Evolutionary conservation across 37 sponge, comb jelly and placozoan species (phyloP), one percentile per base, ranked within the genome.

Genomic region (Haliclona indistincta): DNA sequence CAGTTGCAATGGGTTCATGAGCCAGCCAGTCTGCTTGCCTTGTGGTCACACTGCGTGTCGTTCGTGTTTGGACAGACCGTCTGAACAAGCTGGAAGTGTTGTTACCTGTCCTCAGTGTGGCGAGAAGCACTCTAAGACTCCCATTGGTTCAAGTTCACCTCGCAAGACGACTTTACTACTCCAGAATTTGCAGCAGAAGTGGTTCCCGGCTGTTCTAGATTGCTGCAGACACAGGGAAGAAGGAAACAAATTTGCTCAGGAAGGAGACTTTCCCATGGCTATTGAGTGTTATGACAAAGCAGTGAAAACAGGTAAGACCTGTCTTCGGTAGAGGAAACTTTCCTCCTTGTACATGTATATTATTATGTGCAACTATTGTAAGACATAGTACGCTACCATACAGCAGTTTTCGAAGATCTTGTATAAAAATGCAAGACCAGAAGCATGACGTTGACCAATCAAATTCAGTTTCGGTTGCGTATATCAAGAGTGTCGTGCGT

Each of bases 11-110:
- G 84, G 85, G 0, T 64, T 84, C 55, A 84, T 89, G 77, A 62
- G 70, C 0, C 72, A 80, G 22, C 85, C 90, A 13, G 77, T 84
- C 15, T 89, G 90, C 39, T 49, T 89, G 34, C 90, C 90, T 5
- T 89, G 90, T 75, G 90, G 90, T 2, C 90, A 89, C 67, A 84
- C 85, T 0, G 33, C 70, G 36, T 89, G 90, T 58, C 80, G 60
- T 71, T 29, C 51, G 20, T 89, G 90, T 56, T n/a, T 67, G 2
- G 70, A 78, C 35, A 77, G 61, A 43, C 1, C 54, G 47, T 40
- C 30, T 34, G 28, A 58, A 6, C 13, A 20, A 7, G 6, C 13
- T 25, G 68, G 68, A 30, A 15, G 22, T 11, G 36, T 51, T 43
- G 23, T 86, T 7, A 56, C 51, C 42, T 87, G 88, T 43, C 72